Percentiles rank a stretch among this genome's conserved stretches.
These are phyloP conservation scores for Odontamblyopus lacepedii DNA, from an alignment of 2,797 vertebrate species.

Conservation along the genomic window DNA sequence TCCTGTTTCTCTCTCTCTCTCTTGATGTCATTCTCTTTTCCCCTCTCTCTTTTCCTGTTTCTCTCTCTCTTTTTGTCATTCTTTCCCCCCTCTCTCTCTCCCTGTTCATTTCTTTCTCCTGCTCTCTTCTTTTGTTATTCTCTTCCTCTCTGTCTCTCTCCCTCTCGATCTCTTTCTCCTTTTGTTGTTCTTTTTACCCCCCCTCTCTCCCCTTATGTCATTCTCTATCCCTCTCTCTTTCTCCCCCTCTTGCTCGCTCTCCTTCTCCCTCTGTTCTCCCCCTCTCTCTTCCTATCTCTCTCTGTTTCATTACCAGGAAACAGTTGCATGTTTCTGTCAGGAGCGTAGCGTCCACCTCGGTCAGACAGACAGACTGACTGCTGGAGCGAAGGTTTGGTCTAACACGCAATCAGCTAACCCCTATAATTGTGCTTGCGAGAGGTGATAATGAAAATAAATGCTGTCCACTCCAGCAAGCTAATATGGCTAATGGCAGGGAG, in stretches of 20 bases:
- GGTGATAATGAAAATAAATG: slow-evolving; percentile 76
- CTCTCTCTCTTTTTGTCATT: no score
- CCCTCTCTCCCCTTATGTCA: not conserved
- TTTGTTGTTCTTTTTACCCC: not conserved
- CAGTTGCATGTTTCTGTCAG: not conserved
- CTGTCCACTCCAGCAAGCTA: slow-evolving; percentile 56
- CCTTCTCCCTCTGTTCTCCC: not conserved
- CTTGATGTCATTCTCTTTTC: no score
- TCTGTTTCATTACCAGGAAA: not conserved
- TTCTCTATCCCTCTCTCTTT: not conserved
- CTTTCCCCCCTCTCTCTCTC: no score
- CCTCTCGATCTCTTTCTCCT: not conserved
- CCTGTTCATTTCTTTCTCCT: no score
- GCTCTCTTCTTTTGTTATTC: no score
- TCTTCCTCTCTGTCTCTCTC: not conserved
- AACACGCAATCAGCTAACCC: slow-evolving; percentile 59
- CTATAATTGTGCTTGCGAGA: slow-evolving; percentile 63
- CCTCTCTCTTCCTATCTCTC: not conserved
- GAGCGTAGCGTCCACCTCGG: slow-evolving; percentile 34
- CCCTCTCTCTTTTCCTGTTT: no score
- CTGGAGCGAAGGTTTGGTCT: slow-evolving; percentile 44
- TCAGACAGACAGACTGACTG: slow-evolving; percentile 10
- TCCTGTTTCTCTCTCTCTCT: no score
- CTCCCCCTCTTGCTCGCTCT: not conserved
- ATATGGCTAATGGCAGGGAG: slow-evolving; percentile 66